phyloP scores from a whole-genome alignment of 2,888 invertebrate genomes.

The Muscina levida region DNA sequence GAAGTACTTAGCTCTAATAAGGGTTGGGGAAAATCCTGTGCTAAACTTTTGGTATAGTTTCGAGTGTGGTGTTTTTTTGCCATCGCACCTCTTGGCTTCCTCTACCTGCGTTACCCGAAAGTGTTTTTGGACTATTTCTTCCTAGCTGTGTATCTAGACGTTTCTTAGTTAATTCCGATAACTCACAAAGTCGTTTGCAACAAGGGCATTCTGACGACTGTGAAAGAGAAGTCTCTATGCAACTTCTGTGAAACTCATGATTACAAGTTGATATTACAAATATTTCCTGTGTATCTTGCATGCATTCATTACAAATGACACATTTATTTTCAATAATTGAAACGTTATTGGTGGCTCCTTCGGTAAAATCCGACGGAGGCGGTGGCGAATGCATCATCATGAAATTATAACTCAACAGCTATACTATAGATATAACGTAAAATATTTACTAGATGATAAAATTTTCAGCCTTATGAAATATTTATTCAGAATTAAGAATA shows the following conservation, averaged over 20 bases:
- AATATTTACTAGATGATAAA: no score
- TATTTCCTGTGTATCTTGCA: slow-evolving; percentile 7
- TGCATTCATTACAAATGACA: neutral
- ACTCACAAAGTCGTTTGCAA: slow-evolving; percentile 1
- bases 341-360: no score
- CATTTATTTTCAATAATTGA: no score
- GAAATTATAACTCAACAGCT: no score
- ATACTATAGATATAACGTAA: no score
- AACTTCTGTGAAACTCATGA: slow-evolving; percentile 6
- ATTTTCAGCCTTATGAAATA: no score
- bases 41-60: neutral
- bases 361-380: no score
- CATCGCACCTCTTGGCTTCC: neutral
- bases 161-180: neutral
- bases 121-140: neutral
- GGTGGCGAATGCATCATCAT: no score
- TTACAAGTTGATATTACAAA: neutral
- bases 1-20: no score
- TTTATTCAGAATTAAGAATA: no score
- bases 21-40: neutral
- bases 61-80: neutral
- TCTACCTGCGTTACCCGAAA: neutral
- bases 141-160: neutral
- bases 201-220: neutral
- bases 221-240: neutral